phyloP scores from a whole-genome alignment of 2,797 vertebrate genomes.

The Poeciliopsis infans region DNA sequence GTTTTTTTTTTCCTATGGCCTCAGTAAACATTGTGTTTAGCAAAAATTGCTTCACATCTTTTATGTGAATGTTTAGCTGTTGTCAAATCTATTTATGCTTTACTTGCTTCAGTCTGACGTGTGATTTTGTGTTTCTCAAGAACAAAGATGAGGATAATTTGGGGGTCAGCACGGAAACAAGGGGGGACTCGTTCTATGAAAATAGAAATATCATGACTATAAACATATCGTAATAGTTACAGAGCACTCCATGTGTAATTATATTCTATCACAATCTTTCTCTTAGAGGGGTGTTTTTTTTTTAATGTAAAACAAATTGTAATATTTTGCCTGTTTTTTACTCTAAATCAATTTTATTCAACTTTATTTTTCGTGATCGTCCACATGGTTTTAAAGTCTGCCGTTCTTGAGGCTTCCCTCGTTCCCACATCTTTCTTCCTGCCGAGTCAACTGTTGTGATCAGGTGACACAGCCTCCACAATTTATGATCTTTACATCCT shows the following conservation, averaged over 20 bases:
- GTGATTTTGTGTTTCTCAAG: background rate
- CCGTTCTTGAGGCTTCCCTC: background rate
- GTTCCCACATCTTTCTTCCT: conserved; percentile 64
- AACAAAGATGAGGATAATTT: background rate
- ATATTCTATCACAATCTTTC: background rate
- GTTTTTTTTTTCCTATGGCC: background rate
- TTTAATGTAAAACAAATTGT: background rate
- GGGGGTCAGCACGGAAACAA: background rate
- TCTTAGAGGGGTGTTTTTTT: no score
- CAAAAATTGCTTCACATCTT: background rate
- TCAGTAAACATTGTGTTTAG: background rate
- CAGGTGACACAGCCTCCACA: conserved; percentile 59
- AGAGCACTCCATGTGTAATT: background rate
- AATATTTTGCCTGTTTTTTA: background rate
- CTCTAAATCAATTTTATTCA: background rate
- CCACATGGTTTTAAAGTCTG: background rate
- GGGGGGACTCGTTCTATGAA: background rate
- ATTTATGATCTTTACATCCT: conserved; percentile 64
- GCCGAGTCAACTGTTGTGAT: conserved; percentile 49
- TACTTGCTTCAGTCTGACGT: background rate
- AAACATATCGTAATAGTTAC: background rate
- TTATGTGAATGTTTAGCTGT: background rate
- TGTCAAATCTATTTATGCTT: background rate
- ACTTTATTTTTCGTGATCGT: background rate
- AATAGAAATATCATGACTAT: background rate